Evolutionary conservation across 2,113 vertebrate species (phyloP).

Genomic region (Genyomyrus donnyi): DNA sequence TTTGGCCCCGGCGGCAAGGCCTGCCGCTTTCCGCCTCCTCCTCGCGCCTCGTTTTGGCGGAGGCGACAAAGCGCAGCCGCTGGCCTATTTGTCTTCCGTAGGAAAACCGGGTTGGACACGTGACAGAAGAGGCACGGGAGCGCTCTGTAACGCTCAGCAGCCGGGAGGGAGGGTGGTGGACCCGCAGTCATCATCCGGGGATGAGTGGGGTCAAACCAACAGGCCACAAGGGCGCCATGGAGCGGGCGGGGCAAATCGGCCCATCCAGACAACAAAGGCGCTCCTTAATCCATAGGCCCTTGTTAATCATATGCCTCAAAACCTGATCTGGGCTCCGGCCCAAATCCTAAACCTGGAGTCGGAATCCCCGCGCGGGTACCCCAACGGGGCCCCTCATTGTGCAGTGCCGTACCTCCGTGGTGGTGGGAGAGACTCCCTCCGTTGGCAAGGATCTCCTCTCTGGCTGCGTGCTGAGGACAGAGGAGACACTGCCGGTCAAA

Average conservation of each 20-base stretch:
- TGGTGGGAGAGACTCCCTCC: conserved; percentile 97
- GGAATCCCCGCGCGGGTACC: background rate
- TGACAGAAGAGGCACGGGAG: conserved; percentile 4
- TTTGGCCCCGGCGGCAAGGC: conserved; percentile 49
- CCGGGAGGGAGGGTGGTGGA: background rate
- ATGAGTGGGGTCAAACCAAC: background rate
- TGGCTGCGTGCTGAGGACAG: conserved; percentile 75
- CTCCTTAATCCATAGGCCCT: background rate
- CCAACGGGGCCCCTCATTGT: background rate
- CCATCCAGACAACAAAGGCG: background rate
- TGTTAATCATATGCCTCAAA: background rate
- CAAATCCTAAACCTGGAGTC: background rate
- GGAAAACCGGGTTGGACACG: conserved; percentile 31
- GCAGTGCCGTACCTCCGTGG: conserved; percentile 81
- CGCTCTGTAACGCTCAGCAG: background rate
- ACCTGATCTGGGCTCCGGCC: background rate
- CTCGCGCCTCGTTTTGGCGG: conserved; percentile 53
- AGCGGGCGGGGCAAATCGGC: background rate
- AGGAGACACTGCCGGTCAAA: background rate
- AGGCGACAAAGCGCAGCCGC: conserved; percentile 46
- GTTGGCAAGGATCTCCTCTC: conserved; percentile 96
- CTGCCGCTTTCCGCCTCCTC: conserved; percentile 31
- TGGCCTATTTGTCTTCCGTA: conserved; percentile 41
- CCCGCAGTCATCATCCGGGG: background rate
- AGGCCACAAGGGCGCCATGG: background rate